Evolutionary conservation across 92 coral and sea anemone species (phyloP).

Genomic region (Epizoanthus rinbou): DNA sequence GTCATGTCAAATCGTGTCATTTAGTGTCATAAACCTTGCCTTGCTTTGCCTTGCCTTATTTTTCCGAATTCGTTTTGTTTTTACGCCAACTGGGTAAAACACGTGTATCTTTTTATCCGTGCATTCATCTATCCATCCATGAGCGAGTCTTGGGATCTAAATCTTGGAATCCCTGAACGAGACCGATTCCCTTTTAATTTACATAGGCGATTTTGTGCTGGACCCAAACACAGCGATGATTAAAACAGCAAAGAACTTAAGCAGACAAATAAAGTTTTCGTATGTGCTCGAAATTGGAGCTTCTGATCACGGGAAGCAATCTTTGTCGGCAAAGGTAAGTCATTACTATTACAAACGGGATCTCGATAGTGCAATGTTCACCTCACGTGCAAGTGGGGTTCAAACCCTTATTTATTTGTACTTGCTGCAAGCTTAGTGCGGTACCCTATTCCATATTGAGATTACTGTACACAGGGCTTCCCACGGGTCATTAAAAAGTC

Average conservation of each 20-base stretch:
- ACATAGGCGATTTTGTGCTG: conserved; percentile 82
- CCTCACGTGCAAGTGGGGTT: too few relatives aligned
- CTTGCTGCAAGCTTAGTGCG: too few relatives aligned
- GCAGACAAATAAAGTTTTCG: conserved; percentile 78
- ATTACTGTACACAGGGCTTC: too few relatives aligned
- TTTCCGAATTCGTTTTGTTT: too few relatives aligned
- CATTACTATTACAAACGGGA: background rate
- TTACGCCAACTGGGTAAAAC: too few relatives aligned
- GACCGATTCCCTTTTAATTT: background rate
- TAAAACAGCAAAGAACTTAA: conserved; percentile 83
- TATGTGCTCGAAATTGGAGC: conserved; percentile 88
- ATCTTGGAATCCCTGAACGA: too few relatives aligned
- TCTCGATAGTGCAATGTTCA: too few relatives aligned
- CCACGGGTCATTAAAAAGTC: too few relatives aligned
- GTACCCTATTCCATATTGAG: too few relatives aligned
- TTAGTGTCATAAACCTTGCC: background rate
- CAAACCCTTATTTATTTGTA: too few relatives aligned
- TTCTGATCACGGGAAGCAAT: conserved; percentile 80
- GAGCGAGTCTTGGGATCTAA: too few relatives aligned
- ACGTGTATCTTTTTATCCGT: too few relatives aligned
- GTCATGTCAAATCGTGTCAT: background rate
- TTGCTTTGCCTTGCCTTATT: background rate
- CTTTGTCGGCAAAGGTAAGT: conserved; percentile 80
- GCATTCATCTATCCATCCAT: background rate
- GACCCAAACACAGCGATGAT: conserved; percentile 82